Base-by-base conservation (phyloP, 2,113 vertebrate species). In the Catagonus wagneri region DNA sequence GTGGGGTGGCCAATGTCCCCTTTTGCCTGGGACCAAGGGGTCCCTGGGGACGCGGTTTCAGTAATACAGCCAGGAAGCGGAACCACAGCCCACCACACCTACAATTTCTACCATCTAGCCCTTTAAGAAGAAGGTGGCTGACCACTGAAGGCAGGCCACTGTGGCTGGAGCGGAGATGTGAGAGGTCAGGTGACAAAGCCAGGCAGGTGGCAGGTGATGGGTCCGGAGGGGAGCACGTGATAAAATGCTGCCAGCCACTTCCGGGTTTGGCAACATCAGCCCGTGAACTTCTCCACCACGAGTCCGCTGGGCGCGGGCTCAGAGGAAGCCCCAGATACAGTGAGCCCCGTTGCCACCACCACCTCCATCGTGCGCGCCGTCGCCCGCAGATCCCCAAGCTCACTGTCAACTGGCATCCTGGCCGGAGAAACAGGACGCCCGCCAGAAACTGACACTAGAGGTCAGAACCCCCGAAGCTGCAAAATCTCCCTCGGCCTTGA, bases 301-400 rank as follows among this genome's bases (percentile, higher is more conserved):
- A 0, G 2, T 25, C 83, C 1, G 14, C 6, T 9, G 12, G 81
- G 75, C 0, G 11, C 4, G 0, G 79, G 58, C 69, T 20, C 65
- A 2, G 22, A 22, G 92, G 34, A 50, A 4, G 36, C 34, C 50
- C 79, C 58, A 4, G 11, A 15, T 2, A 8, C 3, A 2, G 10
- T 0, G 4, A 13, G 15, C 27, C 65, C 44, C 63, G 1, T 15
- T 0, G 8, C 6, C 5, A 0, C 1, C 4, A 1, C 19, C 19
- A 5, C 0, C 3, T 7, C 34, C 5, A 0, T 2, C 3, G 19
- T 6, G 29, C 8, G 6, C 2, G 2, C 3, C 7, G 27, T 54
- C 34, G 32, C 52, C 22, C 27, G 1, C 16, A 4, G 52, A 7
- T 12, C 12, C 56, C 12, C 1, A 5, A 4, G 50, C 54, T 22